These are phyloP conservation scores for Ia io DNA, from an alignment of 2,113 vertebrate species.

Conservation along the genomic window DNA sequence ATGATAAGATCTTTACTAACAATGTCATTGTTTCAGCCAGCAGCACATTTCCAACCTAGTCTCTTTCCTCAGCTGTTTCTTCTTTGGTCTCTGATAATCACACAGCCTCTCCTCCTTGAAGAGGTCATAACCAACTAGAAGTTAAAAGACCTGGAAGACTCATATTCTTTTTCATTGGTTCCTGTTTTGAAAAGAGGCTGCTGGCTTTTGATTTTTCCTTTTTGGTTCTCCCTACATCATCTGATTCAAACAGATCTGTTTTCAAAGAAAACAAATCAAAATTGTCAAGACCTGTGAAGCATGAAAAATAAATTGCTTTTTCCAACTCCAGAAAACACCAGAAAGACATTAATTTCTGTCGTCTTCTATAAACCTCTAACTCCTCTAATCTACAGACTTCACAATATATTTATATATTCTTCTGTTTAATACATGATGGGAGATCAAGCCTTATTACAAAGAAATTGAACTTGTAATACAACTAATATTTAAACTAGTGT, in stretches of 20 bases:
- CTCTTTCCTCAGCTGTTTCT: constrained; percentile 17
- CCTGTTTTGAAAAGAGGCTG: constrained; percentile 32
- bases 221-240: constrained; percentile 12
- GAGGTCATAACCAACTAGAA: constrained; percentile 45
- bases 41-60: background rate
- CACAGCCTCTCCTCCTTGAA: background rate
- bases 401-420: constrained; percentile 48
- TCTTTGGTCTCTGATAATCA: constrained; percentile 37
- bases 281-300: constrained; percentile 57
- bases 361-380: constrained; percentile 48
- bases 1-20: background rate
- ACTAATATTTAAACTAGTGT: constrained; percentile 75
- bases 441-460: constrained; percentile 64
- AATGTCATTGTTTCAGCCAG: background rate
- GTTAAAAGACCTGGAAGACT: constrained; percentile 37
- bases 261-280: constrained; percentile 73
- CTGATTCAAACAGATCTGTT: constrained; percentile 58
- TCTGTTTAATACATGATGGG: constrained; percentile 68
- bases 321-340: constrained; percentile 41
- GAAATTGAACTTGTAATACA: constrained; percentile 70
- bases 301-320: constrained; percentile 68
- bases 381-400: constrained; percentile 32
- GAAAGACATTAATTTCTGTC: constrained; percentile 55
- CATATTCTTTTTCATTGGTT: constrained; percentile 16
- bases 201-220: constrained; percentile 50